phyloP scores from a whole-genome alignment of 92 coral and sea anemone species.

The Parazoanthus atlanticus region DNA sequence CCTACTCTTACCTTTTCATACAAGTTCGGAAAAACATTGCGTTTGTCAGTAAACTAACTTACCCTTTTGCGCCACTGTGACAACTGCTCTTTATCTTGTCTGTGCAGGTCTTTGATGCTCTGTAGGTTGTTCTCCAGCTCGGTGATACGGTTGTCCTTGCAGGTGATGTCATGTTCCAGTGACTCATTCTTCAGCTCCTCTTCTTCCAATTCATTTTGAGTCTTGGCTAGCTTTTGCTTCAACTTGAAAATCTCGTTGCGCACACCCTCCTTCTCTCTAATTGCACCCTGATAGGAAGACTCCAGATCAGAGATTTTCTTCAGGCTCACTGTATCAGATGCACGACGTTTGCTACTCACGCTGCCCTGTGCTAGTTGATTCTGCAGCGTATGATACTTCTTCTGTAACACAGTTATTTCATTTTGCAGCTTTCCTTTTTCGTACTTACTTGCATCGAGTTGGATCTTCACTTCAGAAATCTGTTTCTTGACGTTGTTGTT shows the following conservation, averaged over 20 bases:
- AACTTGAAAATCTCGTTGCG: slow-evolving; percentile 66
- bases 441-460: slow-evolving; percentile 72
- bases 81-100: slow-evolving; percentile 74
- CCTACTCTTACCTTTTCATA: not conserved
- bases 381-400: slow-evolving; percentile 74
- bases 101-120: slow-evolving; percentile 79
- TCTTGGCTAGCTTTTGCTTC: slow-evolving; percentile 69
- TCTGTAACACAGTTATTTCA: slow-evolving; percentile 70
- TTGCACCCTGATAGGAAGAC: slow-evolving; percentile 69
- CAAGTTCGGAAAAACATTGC: too few species aligned
- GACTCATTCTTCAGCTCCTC: slow-evolving; percentile 68
- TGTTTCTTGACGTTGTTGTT: slow-evolving; percentile 57
- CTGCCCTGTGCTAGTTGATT: slow-evolving; percentile 68
- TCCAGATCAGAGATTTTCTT: slow-evolving; percentile 80
- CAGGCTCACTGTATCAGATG: slow-evolving; percentile 62
- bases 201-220: slow-evolving; percentile 73
- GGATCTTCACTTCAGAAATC: slow-evolving; percentile 68
- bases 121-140: slow-evolving; percentile 73
- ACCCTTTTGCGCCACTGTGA: slow-evolving; percentile 78
- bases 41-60: not conserved
- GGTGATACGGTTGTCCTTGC: slow-evolving; percentile 64
- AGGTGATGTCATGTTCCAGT: slow-evolving; percentile 66
- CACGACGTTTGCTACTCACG: slow-evolving; percentile 48
- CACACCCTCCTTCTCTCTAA: slow-evolving; percentile 80
- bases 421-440: slow-evolving; percentile 73